Evolutionary conservation across 2,888 invertebrate species (phyloP).

Genomic region (Drosophila heteroneura): DNA sequence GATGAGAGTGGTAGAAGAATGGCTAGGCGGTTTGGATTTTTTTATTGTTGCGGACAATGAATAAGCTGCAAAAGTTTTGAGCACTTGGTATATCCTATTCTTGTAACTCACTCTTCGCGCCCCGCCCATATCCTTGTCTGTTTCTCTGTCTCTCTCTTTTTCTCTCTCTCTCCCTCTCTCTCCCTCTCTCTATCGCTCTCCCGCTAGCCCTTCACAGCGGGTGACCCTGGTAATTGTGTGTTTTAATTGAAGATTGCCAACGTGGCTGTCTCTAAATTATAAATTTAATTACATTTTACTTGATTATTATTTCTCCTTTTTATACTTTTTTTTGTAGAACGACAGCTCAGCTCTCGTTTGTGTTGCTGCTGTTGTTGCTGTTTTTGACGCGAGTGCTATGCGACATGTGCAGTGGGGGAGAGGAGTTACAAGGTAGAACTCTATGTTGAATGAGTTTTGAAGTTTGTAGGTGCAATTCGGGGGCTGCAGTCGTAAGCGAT

Average conservation of each 20-base stretch:
- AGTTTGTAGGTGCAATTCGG: slow-evolving; percentile 61
- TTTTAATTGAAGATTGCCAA: slow-evolving; percentile 78
- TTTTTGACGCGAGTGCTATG: slow-evolving; percentile 32
- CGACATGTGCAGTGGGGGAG: slow-evolving; percentile 16
- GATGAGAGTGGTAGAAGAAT: slow-evolving; percentile 8
- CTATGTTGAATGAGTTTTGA: slow-evolving; percentile 76
- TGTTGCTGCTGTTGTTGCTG: slow-evolving; percentile 25
- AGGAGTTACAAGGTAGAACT: slow-evolving; percentile 10
- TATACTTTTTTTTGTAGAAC: slow-evolving; percentile 8
- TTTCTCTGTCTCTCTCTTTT: neutral
- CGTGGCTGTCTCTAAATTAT: slow-evolving; percentile 70
- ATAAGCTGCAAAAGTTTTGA: slow-evolving; percentile 77
- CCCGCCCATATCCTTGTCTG: neutral
- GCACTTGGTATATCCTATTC: slow-evolving; percentile 80
- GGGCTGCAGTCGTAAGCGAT: slow-evolving; percentile 10
- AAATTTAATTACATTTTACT: slow-evolving; percentile 80
- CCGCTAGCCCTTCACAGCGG: slow-evolving; percentile 44
- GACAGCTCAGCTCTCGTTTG: slow-evolving; percentile 27
- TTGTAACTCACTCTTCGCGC: slow-evolving; percentile 32
- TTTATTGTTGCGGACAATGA: slow-evolving; percentile 76
- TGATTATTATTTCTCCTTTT: slow-evolving; percentile 55
- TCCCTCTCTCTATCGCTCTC: neutral
- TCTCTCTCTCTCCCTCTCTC: neutral
- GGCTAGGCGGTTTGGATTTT: slow-evolving; percentile 34
- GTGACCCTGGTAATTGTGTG: slow-evolving; percentile 71